These are phyloP conservation scores for Monomorium pharaonis DNA, from an alignment of 1,140 invertebrate genomes.

Conservation along the genomic window DNA sequence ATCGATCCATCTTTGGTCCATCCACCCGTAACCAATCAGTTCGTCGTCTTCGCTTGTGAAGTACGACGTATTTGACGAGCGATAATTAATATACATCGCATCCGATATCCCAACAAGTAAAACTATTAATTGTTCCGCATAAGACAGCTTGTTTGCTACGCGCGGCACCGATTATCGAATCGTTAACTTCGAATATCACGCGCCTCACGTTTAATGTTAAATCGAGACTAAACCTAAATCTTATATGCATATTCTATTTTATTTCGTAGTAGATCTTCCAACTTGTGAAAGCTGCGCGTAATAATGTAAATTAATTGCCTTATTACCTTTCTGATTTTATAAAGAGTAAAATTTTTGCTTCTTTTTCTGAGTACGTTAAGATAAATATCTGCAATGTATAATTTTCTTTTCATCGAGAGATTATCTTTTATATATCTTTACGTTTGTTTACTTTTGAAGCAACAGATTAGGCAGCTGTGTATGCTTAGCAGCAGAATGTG, in stretches of 20 bases:
- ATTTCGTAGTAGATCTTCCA: neutral
- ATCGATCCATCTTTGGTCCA: constrained; percentile 46
- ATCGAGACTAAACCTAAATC: neutral
- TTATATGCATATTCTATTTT: neutral
- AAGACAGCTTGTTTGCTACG: constrained; percentile 8
- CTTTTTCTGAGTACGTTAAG: neutral
- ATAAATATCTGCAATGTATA: neutral
- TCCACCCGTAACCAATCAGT: constrained; percentile 51
- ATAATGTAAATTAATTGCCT: neutral
- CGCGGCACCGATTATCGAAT: neutral
- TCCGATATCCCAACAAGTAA: constrained; percentile 24
- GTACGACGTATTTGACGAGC: constrained; percentile 29
- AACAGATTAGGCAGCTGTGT: constrained; percentile 43
- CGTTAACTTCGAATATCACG: neutral
- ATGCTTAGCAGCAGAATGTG: constrained; percentile 23
- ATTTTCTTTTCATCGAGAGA: neutral
- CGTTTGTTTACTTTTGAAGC: constrained; percentile 9
- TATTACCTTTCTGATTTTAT: neutral
- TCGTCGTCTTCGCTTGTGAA: constrained; percentile 18
- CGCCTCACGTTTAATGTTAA: neutral
- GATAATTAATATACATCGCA: constrained; percentile 48
- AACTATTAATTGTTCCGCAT: constrained; percentile 43
- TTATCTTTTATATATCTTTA: neutral
- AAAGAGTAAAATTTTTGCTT: neutral
- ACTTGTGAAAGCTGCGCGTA: neutral